phyloP scores from a whole-genome alignment of 2,113 vertebrate species.

The Mustela nigripes region DNA sequence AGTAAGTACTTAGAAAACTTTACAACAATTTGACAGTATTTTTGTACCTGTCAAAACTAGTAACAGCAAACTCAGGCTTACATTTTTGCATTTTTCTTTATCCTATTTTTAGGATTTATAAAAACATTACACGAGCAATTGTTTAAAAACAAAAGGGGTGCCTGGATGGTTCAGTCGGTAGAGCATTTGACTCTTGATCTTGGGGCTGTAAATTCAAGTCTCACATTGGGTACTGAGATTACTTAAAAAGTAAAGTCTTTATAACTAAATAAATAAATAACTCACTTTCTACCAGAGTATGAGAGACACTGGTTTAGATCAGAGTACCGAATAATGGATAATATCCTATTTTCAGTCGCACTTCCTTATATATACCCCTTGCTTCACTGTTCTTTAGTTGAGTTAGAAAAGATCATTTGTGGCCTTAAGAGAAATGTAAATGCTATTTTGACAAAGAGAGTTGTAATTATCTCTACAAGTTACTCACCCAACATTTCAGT shows the following conservation, averaged over 20 bases:
- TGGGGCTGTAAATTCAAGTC: not conserved
- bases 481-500: not conserved
- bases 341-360: not conserved
- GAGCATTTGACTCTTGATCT: not conserved
- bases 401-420: not conserved
- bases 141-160: not conserved
- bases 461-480: not conserved
- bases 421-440: not conserved
- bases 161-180: not conserved
- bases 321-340: not conserved
- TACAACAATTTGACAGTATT: not conserved
- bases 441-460: not conserved
- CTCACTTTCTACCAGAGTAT: not conserved
- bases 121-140: not conserved
- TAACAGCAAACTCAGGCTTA: not conserved
- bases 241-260: not conserved
- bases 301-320: not conserved
- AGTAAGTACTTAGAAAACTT: not conserved
- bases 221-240: not conserved
- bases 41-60: not conserved
- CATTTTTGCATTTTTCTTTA: not conserved
- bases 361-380: not conserved
- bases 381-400: not conserved
- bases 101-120: not conserved
- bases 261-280: not conserved